Percentiles rank a stretch among this genome's conserved stretches.
Conservation (phyloP, 2,888 invertebrate genomes). For the Papilio protenor region DNA sequence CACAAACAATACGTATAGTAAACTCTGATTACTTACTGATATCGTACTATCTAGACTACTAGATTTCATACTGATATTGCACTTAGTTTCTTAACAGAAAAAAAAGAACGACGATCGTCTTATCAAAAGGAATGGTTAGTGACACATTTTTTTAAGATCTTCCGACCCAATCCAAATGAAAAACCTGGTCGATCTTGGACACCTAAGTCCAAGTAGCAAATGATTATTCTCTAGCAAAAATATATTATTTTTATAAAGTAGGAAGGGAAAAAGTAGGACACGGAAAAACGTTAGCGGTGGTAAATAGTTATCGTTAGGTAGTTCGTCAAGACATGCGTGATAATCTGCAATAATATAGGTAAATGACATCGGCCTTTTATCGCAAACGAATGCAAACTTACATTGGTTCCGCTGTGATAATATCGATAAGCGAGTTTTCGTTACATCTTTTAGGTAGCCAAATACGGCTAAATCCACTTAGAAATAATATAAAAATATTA, state of each 20-base stretch:
- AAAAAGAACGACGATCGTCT: background rate
- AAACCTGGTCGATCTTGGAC: background rate
- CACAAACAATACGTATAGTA: constrained; percentile 22
- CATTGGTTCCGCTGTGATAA: constrained; percentile 10
- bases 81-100: background rate
- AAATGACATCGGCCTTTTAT: constrained; percentile 4
- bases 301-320: background rate
- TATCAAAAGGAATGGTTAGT: too few relatives aligned
- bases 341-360: constrained; percentile 6
- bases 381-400: constrained; percentile 12
- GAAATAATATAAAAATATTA: background rate
- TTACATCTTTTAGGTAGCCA: background rate
- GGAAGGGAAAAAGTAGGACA: background rate
- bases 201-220: background rate
- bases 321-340: background rate
- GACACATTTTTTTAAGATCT: too few relatives aligned
- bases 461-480: background rate
- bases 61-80: background rate
- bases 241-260: background rate
- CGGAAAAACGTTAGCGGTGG: background rate
- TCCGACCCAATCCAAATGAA: background rate
- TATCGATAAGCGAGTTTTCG: constrained; percentile 12
- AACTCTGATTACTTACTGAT: background rate
- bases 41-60: too few relatives aligned
- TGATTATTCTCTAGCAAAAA: background rate